Evolutionary conservation across 2,113 vertebrate species (phyloP).

Genomic region (Phodopus roborovskii): DNA sequence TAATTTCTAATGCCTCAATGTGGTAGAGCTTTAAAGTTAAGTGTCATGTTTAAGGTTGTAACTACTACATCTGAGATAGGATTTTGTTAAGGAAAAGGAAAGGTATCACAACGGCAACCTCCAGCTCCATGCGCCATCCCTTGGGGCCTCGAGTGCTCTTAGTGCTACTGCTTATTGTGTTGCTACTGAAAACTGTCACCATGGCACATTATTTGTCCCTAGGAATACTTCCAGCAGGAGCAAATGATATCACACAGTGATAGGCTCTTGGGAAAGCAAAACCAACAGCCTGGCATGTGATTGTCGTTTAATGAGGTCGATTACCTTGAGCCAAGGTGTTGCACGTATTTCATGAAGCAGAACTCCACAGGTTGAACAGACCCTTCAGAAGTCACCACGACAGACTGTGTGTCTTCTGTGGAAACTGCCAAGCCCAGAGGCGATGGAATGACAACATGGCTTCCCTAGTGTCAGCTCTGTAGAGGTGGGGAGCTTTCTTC

Average conservation of each 20-base stretch:
- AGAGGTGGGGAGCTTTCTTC: background rate
- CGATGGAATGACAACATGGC: background rate
- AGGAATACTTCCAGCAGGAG: background rate
- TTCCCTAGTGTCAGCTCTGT: background rate
- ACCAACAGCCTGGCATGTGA: background rate
- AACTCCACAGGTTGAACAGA: background rate
- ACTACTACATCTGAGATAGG: slow-evolving; percentile 13
- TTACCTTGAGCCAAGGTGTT: background rate
- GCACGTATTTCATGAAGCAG: background rate
- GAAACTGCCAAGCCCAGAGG: background rate
- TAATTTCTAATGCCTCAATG: slow-evolving; percentile 23
- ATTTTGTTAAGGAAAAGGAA: slow-evolving; percentile 13
- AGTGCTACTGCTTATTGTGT: background rate
- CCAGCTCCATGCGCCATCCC: background rate
- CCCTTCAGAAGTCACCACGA: background rate
- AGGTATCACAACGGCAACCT: background rate
- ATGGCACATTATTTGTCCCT: background rate
- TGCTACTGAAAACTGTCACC: slow-evolving; percentile 14
- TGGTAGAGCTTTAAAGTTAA: slow-evolving; percentile 33
- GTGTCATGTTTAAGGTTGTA: slow-evolving; percentile 34
- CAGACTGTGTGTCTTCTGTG: background rate
- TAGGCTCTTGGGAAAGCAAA: slow-evolving; percentile 11
- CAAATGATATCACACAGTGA: background rate
- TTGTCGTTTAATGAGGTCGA: background rate
- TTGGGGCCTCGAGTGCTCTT: background rate